Evolutionary conservation across 2,888 invertebrate genomes (phyloP).

Genomic region (Diaprepes abbreviatus): DNA sequence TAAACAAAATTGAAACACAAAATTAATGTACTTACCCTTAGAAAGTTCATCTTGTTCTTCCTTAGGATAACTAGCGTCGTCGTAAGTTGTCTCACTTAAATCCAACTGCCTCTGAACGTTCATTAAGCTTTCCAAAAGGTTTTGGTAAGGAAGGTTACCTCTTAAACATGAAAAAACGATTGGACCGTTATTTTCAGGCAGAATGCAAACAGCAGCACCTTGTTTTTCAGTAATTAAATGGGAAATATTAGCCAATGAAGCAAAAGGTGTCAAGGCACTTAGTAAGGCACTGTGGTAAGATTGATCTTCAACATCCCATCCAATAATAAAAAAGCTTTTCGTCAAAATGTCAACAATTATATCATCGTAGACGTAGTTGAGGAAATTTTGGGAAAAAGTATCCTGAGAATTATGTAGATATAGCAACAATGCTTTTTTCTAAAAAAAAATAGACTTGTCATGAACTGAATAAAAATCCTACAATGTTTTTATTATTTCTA

Average conservation of each 20-base stretch:
- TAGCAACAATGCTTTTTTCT: constrained; percentile 57
- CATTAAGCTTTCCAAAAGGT: neutral
- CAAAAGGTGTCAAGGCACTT: constrained; percentile 26
- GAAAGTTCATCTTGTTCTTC: neutral
- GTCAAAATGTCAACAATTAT: constrained; percentile 53
- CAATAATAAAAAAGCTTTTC: constrained; percentile 55
- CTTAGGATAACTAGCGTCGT: neutral
- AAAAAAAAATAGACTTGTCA: no score
- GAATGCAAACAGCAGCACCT: constrained; percentile 53
- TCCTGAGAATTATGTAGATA: constrained; percentile 59
- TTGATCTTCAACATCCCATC: constrained; percentile 59
- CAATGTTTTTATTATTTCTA: no score
- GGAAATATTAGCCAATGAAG: constrained; percentile 19
- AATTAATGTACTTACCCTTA: neutral
- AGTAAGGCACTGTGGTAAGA: constrained; percentile 52
- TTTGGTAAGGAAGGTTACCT: neutral
- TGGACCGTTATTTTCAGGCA: constrained; percentile 27
- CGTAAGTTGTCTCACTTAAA: neutral
- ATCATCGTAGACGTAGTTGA: constrained; percentile 49
- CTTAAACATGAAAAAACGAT: constrained; percentile 24
- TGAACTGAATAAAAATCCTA: no score
- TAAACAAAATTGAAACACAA: no score
- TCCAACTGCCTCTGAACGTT: neutral
- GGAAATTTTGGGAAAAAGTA: constrained; percentile 56
- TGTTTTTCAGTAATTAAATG: constrained; percentile 48